These are phyloP conservation scores for Mormyrops attenuatus DNA, from an alignment of 2,797 vertebrate species.

Conservation along the genomic window DNA sequence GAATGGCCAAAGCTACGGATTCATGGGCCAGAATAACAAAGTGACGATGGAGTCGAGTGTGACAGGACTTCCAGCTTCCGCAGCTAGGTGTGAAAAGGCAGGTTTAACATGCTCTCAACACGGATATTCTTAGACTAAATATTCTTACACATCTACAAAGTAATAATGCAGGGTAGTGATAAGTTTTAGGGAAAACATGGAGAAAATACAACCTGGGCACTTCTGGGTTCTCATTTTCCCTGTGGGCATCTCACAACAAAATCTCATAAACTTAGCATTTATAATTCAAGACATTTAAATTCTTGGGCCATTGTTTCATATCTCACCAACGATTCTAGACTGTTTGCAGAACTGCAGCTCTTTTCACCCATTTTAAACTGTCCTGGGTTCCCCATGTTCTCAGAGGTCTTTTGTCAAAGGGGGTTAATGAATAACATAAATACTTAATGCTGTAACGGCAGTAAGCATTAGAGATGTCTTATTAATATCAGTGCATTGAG, in stretches of 20 bases:
- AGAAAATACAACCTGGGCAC: neutral
- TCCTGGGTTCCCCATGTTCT: neutral
- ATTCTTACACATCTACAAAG: neutral
- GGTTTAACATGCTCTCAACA: neutral
- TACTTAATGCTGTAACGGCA: neutral
- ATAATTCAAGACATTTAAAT: constrained; percentile 26
- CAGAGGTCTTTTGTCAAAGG: neutral
- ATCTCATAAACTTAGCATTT: constrained; percentile 1
- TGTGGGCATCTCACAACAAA: constrained; percentile 9
- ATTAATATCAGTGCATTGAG: neutral
- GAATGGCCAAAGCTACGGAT: neutral
- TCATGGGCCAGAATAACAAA: neutral
- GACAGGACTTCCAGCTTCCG: neutral
- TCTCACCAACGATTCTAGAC: neutral
- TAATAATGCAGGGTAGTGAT: neutral
- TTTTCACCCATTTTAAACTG: neutral
- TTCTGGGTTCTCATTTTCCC: neutral
- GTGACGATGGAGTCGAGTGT: neutral
- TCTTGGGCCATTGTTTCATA: neutral
- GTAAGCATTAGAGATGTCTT: neutral
- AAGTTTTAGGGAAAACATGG: neutral
- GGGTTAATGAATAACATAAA: neutral
- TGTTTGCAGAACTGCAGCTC: neutral
- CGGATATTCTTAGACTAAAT: neutral
- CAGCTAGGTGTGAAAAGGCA: neutral